Percentiles rank a stretch among this genome's conserved stretches.
Evolutionary conservation across 1,140 invertebrate genomes (phyloP).

Genomic region (Gonioctena quinquepunctata): DNA sequence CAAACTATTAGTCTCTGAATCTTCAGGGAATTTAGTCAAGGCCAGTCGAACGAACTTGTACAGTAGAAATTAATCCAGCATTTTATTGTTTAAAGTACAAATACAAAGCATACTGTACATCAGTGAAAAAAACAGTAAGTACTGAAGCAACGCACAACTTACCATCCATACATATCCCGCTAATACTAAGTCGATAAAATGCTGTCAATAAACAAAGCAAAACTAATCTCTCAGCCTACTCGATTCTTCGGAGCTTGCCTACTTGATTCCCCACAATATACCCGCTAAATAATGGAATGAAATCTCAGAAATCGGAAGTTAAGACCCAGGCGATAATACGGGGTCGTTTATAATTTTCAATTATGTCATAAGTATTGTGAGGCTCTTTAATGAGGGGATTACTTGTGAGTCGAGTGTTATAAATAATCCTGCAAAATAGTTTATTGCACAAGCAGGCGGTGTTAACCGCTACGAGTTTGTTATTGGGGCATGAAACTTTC

Average conservation of each 20-base stretch:
- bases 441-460: neutral
- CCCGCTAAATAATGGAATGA: slow-evolving; percentile 3
- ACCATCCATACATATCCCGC: neutral
- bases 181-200: neutral
- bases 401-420: neutral
- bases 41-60: too few species aligned
- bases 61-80: too few species aligned
- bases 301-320: neutral
- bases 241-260: neutral
- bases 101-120: too few species aligned
- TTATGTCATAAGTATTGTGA: slow-evolving; percentile 17
- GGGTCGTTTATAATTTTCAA: slow-evolving; percentile 13
- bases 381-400: slow-evolving; percentile 10
- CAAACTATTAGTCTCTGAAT: too few species aligned
- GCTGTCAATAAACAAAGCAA: neutral
- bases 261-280: neutral
- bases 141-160: too few species aligned
- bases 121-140: neutral
- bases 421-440: neutral
- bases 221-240: neutral
- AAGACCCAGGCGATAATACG: neutral
- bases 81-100: too few species aligned
- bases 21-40: too few species aligned
- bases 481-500: neutral
- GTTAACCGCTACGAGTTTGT: neutral